These are phyloP conservation scores for Bagarius yarrelli DNA, from an alignment of 2,113 vertebrate genomes.

Conservation along the genomic window DNA sequence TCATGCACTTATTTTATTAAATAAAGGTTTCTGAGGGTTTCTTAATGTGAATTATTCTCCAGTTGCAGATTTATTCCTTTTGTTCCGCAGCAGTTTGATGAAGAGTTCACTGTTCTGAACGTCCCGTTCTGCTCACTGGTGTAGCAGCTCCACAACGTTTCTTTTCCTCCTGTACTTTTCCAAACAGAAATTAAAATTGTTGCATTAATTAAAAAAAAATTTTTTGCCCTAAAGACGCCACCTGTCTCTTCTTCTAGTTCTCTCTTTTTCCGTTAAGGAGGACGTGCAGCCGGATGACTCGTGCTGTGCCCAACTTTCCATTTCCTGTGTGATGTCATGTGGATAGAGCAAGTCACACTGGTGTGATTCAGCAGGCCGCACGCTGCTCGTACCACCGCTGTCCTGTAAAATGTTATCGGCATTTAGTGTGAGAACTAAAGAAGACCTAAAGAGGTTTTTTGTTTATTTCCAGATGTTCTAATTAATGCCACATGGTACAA, in stretches of 20 bases:
- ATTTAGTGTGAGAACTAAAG: conserved; percentile 48
- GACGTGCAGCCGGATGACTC: not conserved
- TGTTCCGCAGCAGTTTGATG: not conserved
- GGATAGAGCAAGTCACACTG: conserved; percentile 22
- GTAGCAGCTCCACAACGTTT: not conserved
- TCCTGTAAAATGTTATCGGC: conserved; percentile 35
- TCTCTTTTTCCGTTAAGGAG: not conserved
- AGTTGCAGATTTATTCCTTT: not conserved
- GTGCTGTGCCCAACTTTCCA: conserved; percentile 31
- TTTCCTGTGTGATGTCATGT: conserved; percentile 43
- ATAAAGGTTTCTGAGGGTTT: no score
- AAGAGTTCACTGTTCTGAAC: not conserved
- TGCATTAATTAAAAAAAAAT: not conserved
- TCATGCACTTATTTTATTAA: no score
- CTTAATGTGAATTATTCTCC: no score
- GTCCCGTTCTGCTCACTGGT: not conserved
- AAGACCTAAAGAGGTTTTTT: conserved; percentile 45
- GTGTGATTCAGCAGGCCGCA: not conserved
- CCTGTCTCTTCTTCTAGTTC: not conserved
- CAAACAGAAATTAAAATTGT: not conserved
- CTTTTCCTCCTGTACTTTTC: not conserved
- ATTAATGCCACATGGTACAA: conserved; percentile 39
- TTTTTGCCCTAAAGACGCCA: not conserved
- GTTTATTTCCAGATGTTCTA: conserved; percentile 44
- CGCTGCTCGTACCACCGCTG: not conserved